phyloP scores from a whole-genome alignment of 2,797 vertebrate species.

The Lophotriccus pileatus region DNA sequence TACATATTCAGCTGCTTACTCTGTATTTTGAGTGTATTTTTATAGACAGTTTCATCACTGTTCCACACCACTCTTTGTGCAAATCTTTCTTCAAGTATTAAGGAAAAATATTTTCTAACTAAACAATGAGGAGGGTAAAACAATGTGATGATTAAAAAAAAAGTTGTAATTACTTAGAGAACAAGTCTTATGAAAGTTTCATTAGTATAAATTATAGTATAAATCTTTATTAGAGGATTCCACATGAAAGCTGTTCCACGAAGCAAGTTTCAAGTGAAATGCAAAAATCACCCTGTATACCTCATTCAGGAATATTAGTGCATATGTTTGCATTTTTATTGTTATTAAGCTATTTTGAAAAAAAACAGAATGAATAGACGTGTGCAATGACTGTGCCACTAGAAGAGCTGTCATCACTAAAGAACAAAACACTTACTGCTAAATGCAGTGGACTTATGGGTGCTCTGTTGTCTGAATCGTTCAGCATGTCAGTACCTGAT shows the following conservation, averaged over 20 bases:
- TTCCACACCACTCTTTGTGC: neutral
- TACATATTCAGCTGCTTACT: neutral
- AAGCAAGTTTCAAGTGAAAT: neutral
- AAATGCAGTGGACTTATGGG: conserved; percentile 96
- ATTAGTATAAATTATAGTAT: neutral
- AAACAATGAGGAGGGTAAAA: neutral
- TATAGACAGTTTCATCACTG: neutral
- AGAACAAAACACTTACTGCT: conserved; percentile 84
- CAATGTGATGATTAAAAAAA: neutral
- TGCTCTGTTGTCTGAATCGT: conserved; percentile 88
- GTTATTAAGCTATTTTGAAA: neutral
- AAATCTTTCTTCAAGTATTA: neutral
- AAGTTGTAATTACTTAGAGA: neutral
- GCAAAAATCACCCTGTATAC: neutral
- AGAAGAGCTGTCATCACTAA: neutral
- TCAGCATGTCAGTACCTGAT: conserved; percentile 93
- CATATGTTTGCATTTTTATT: neutral
- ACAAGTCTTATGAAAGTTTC: neutral
- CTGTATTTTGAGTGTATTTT: neutral
- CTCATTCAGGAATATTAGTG: neutral
- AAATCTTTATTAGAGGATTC: neutral
- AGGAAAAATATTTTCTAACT: neutral
- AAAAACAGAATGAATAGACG: neutral
- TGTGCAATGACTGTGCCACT: neutral
- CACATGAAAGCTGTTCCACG: neutral